Evolutionary conservation across 2,797 vertebrate species (phyloP), one percentile per base, ranked within the genome.

Genomic region (Psittacula echo): DNA sequence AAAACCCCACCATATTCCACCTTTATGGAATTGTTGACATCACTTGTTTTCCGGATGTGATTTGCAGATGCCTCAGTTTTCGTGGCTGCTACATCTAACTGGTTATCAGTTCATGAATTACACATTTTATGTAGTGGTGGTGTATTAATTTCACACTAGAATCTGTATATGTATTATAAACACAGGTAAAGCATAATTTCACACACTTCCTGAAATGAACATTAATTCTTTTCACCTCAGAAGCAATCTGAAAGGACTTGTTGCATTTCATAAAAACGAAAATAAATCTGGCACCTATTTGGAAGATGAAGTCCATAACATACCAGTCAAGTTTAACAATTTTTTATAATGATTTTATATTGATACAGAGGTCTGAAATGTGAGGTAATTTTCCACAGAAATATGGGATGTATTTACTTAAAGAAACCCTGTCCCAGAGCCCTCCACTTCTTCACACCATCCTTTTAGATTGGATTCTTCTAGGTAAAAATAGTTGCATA

Each of bases 121-220:
- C 70, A 41, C 71, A 81, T 93, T 94, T 93, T 50, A 26, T 73
- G 74, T 94, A 79, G 54, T 61, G 37, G 41, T 54, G 39, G 61
- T 95, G 23, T 89, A 95, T 92, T 95, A 95, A 96, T 95, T 93
- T 96, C 94, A 96, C 87, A 93, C 87, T 84, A 73, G 82, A 93
- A 81, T 91, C 80, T 76, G 44, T 90, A 84, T 92, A 84, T 83
- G 30, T 86, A 95, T 74, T 93, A 10, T 86, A 79, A 91, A 88
- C 92, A 92, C 76, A 76, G 89, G 56, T 88, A 88, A 94, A 91
- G 44, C 44, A 23, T 89, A 67, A 94, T 94, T 95, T 90, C 64
- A 89, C 60, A 84, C 67, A 50, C 37, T 89, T 93, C 51, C 50
- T 88, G 76, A 89, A 84, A 90, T 79, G 47, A 93, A 81, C 87